Conservation (phyloP, 2,797 vertebrate genomes). For the Danio jaintianensis region DNA sequence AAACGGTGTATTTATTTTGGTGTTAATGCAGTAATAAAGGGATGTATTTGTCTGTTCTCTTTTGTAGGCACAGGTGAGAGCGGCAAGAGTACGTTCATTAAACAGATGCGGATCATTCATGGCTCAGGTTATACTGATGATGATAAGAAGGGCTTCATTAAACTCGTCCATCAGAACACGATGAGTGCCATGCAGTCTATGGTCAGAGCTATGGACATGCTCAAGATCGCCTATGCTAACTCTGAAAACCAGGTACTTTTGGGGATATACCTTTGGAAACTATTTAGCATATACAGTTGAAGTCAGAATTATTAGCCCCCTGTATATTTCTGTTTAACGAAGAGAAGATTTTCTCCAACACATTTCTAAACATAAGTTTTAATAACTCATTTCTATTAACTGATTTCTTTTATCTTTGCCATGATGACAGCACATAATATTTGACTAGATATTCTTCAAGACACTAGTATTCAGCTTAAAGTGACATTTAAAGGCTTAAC, state of each 20-base stretch:
- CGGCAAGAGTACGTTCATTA: slow-evolving; percentile 93
- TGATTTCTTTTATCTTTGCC: no score
- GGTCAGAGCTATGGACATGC: slow-evolving; percentile 86
- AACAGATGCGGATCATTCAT: slow-evolving; percentile 94
- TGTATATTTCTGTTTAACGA: no score
- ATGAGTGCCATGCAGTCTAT: slow-evolving; percentile 89
- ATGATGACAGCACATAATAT: no score
- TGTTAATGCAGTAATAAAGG: background rate
- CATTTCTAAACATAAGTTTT: no score
- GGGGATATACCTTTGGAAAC: no score
- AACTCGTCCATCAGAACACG: slow-evolving; percentile 88
- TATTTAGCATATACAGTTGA: no score
- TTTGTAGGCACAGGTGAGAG: slow-evolving; percentile 90
- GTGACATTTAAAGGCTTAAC: no score
- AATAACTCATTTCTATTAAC: no score
- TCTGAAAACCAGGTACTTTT: slow-evolving; percentile 52
- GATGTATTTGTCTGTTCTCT: background rate
- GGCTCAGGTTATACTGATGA: slow-evolving; percentile 90
- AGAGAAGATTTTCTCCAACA: no score
- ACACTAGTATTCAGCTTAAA: no score
- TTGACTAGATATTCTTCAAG: no score
- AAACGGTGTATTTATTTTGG: background rate
- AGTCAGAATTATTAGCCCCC: no score
- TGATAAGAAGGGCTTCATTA: slow-evolving; percentile 85
- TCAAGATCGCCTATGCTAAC: slow-evolving; percentile 77